phyloP scores from a whole-genome alignment of 2,888 invertebrate species.

The Polydrusus tereticollis region DNA sequence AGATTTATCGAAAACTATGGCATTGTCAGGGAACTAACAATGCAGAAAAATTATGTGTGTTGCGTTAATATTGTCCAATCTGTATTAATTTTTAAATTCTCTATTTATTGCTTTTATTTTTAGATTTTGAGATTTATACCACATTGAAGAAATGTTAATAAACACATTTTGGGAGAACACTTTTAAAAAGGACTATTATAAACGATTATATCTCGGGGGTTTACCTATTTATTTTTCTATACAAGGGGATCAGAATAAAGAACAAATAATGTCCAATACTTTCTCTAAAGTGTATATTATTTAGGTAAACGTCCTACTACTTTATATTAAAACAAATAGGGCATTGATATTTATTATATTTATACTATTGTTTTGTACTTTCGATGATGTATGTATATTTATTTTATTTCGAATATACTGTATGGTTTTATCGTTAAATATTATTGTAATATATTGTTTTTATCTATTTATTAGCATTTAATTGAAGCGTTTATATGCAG shows the following conservation, averaged over 20 bases:
- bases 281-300: too few species aligned
- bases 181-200: neutral
- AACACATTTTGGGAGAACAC: neutral
- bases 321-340: neutral
- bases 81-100: neutral
- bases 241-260: too few species aligned
- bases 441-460: constrained; percentile 19
- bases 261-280: too few species aligned
- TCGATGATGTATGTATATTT: neutral
- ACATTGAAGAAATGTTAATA: constrained; percentile 3
- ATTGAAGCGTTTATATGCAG: neutral
- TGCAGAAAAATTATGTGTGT: neutral
- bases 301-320: neutral
- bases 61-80: neutral
- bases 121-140: constrained; percentile 1
- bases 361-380: neutral
- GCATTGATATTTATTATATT: constrained; percentile 15
- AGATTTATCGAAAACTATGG: too few species aligned
- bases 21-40: too few species aligned
- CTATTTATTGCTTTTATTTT: neutral
- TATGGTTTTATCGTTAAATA: constrained; percentile 8
- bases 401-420: constrained; percentile 16
- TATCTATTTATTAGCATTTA: neutral
- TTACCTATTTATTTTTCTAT: too few species aligned
- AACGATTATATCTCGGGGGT: neutral